Evolutionary conservation across 1,140 invertebrate species (phyloP).

Genomic region (Halictus rubicundus): DNA sequence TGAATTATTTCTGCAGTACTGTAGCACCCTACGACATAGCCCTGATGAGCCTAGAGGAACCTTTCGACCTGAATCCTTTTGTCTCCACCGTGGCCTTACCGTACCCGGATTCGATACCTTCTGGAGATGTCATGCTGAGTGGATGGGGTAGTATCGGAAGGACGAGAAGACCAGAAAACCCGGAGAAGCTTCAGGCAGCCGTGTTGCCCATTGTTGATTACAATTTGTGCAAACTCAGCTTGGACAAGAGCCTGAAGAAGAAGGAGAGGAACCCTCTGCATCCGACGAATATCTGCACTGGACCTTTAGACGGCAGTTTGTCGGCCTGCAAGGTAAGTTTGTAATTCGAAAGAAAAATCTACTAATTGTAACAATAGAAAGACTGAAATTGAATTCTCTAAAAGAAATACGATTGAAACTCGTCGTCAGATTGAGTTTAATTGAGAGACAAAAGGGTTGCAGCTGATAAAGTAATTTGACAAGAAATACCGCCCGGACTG

Average conservation of each 20-base stretch:
- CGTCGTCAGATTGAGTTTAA: too few relatives aligned
- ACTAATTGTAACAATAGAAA: too few relatives aligned
- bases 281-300: conserved; percentile 79
- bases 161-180: conserved; percentile 69
- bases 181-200: conserved; percentile 75
- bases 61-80: conserved; percentile 76
- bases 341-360: too few relatives aligned
- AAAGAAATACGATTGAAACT: too few relatives aligned
- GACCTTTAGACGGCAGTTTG: conserved; percentile 77
- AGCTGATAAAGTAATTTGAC: too few relatives aligned
- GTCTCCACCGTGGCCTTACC: conserved; percentile 77
- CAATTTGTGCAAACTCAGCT: conserved; percentile 67
- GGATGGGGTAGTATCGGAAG: conserved; percentile 79
- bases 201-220: conserved; percentile 78
- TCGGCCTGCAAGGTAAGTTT: conserved; percentile 76
- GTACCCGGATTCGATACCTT: conserved; percentile 72
- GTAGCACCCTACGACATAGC: conserved; percentile 81
- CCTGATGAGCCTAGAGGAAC: conserved; percentile 77
- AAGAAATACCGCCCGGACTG: too few relatives aligned
- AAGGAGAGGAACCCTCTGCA: conserved; percentile 73
- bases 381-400: too few relatives aligned
- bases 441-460: too few relatives aligned
- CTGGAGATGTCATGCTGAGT: conserved; percentile 76
- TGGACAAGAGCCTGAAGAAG: conserved; percentile 66
- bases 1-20: too few relatives aligned